Conservation (phyloP, 2,888 invertebrate species). For the Trisateles emortualis region DNA sequence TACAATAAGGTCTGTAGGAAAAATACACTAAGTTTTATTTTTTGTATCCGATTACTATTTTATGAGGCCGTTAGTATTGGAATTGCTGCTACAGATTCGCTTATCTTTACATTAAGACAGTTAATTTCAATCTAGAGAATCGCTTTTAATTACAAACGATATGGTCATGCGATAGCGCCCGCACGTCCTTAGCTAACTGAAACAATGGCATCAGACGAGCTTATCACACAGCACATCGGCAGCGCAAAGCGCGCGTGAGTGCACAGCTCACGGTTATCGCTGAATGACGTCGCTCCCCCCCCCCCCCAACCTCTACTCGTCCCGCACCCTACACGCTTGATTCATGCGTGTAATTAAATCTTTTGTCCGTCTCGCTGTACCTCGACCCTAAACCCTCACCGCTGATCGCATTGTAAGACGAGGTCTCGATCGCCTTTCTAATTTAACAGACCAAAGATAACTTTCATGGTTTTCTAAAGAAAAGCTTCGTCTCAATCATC, state of each 20-base stretch:
- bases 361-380: slow-evolving; percentile 76
- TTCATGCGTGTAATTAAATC: slow-evolving; percentile 87
- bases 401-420: slow-evolving; percentile 70
- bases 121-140: slow-evolving; percentile 26
- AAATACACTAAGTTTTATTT: neutral
- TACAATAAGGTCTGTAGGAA: neutral
- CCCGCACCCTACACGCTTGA: slow-evolving; percentile 71
- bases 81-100: no score
- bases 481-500: slow-evolving; percentile 62
- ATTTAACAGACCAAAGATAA: slow-evolving; percentile 67
- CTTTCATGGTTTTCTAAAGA: slow-evolving; percentile 52
- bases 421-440: slow-evolving; percentile 68
- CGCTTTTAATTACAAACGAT: slow-evolving; percentile 65
- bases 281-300: slow-evolving; percentile 57
- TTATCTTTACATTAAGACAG: slow-evolving; percentile 3
- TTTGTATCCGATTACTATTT: neutral
- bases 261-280: slow-evolving; percentile 70
- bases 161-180: slow-evolving; percentile 71
- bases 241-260: slow-evolving; percentile 68
- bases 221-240: slow-evolving; percentile 67
- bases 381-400: slow-evolving; percentile 63
- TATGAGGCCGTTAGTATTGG: no score
- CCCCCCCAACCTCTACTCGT: slow-evolving; percentile 46
- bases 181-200: slow-evolving; percentile 64
- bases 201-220: slow-evolving; percentile 66